Base-by-base conservation (phyloP, 2,888 invertebrate species). In the Nomada ruficornis region DNA sequence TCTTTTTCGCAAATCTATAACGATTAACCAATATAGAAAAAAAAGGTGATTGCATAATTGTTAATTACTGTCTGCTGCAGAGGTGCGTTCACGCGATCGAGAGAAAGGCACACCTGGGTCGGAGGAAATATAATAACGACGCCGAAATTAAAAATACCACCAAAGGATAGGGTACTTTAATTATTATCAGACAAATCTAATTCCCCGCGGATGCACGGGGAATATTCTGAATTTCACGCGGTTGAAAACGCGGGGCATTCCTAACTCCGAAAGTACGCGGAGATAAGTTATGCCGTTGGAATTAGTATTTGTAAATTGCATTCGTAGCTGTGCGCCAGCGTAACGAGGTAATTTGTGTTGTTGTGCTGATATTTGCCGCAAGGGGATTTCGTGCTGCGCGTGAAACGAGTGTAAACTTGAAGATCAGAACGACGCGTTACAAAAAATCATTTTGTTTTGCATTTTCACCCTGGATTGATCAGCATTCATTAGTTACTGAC, bases 251-350 rank as follows among this genome's bases (percentile, higher is more conserved):
- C 26, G 42, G 15, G 55, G 63, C 69, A 52, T 77, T 57, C 57
- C 77, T 52, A 77, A 69, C 67, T 50, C 36, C 20, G 26, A 68
- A 79, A 79, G 78, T 69, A 52, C 55, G 55, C 20, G 44, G 20
- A 44, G 50, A 69, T 79, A 68, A 79, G 63, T 77, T 77, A 68
- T 55, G 54, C 54, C 26, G 67, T 55, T 15, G 62, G 60, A 76
- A 62, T 68, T 76, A 76, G 78, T 76, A 63, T 68, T 78, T 55
- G 78, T 50, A 63, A 76, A 77, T 76, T 76, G 47, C 77, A 68
- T 68, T 78, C 77, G 62, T 54, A 78, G 47, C 78, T 69, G 57
- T 62, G 13, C 60, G 54, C 13, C 68, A 47, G 26, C 36, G 54
- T 54, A 77, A 77, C 50, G 77, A 77, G 63, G 67, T 69, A 77